These are phyloP conservation scores for Oncopodura yosiiana DNA, from an alignment of 1,140 invertebrate genomes.

Conservation along the genomic window DNA sequence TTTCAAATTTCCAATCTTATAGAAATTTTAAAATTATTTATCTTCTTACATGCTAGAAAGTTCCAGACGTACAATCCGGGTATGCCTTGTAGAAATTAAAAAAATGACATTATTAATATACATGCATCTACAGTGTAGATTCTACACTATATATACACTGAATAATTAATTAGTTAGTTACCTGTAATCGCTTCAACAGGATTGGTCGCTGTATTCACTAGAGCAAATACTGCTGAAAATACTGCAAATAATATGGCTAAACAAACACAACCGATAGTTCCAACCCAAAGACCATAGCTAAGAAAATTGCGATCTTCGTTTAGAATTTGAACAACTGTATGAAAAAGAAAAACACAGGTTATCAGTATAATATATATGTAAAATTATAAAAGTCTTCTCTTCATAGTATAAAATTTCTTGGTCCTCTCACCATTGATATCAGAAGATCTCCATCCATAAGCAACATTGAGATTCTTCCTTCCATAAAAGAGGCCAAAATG, in stretches of 20 bases:
- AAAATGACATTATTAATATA: neutral
- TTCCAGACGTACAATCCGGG: conserved; percentile 72
- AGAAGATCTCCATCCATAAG: conserved; percentile 65
- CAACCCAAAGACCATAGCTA: conserved; percentile 60
- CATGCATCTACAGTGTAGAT: neutral
- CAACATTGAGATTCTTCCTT: conserved; percentile 67
- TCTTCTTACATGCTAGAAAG: conserved; percentile 57
- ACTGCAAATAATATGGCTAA: conserved; percentile 56
- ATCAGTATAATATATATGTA: neutral
- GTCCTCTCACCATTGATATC: conserved; percentile 63
- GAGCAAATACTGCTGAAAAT: conserved; percentile 59
- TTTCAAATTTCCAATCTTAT: neutral
- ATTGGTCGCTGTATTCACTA: conserved; percentile 61
- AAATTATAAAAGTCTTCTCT: neutral
- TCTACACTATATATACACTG: too few species aligned
- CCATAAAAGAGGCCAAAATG: conserved; percentile 77
- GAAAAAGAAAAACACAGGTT: conserved; percentile 4
- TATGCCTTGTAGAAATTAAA: too few species aligned
- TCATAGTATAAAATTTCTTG: neutral
- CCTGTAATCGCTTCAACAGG: conserved; percentile 61
- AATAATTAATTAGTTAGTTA: conserved; percentile 38
- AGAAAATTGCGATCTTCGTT: conserved; percentile 55
- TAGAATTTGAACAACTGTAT: conserved; percentile 52
- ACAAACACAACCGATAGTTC: conserved; percentile 54
- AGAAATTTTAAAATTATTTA: neutral